A percentile compares a stretch with the other conserved stretches of the same genome.
phyloP scores from a whole-genome alignment of 2,797 vertebrate species.

The Argyrosomus regius region DNA sequence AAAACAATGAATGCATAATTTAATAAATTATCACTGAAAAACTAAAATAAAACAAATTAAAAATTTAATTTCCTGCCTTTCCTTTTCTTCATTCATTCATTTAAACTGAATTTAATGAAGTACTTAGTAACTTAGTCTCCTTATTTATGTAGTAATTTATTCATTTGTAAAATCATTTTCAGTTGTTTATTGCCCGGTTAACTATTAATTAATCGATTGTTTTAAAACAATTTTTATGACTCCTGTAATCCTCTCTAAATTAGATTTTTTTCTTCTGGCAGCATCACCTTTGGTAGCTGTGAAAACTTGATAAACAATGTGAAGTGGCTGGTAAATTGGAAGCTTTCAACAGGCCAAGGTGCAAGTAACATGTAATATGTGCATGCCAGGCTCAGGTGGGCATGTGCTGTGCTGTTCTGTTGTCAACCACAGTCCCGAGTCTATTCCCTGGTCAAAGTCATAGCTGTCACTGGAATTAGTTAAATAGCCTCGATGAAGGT shows the following conservation, averaged over 20 bases:
- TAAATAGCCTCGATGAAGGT: slow-evolving; percentile 56
- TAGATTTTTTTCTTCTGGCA: neutral
- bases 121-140: neutral
- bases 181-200: too few species aligned
- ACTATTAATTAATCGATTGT: neutral
- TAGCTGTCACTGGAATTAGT: slow-evolving; percentile 54
- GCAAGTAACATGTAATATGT: neutral
- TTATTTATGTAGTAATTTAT: neutral
- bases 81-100: neutral
- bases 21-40: too few species aligned
- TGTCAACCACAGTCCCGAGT: slow-evolving; percentile 19
- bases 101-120: neutral
- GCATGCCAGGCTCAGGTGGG: slow-evolving; percentile 8
- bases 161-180: neutral
- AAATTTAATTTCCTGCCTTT: neutral
- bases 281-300: neutral
- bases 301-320: slow-evolving; percentile 9
- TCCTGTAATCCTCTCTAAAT: neutral
- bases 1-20: neutral
- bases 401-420: neutral
- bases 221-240: too few species aligned
- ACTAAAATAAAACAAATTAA: neutral
- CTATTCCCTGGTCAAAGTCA: slow-evolving; percentile 13
- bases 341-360: slow-evolving; percentile 1
- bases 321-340: neutral